phyloP scores from a whole-genome alignment of 2,797 vertebrate species.

The Pygocentrus nattereri region DNA sequence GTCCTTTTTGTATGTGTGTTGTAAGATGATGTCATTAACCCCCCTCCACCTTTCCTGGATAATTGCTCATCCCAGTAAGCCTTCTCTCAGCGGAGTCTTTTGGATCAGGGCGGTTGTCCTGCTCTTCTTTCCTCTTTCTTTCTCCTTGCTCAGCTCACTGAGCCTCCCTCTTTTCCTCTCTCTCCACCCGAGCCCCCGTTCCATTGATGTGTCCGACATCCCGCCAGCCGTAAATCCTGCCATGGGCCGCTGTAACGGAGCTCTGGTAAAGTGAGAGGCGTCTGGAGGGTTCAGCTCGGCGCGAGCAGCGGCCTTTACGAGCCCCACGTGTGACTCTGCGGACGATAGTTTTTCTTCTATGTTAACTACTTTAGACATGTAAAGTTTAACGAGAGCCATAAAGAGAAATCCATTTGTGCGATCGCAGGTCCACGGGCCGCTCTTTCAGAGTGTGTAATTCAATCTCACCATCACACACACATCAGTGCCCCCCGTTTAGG shows the following conservation, averaged over 20 bases:
- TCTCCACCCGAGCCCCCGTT: slow-evolving; percentile 30
- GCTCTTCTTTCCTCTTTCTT: slow-evolving; percentile 50
- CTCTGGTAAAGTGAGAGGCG: slow-evolving; percentile 48
- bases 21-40: slow-evolving; percentile 39
- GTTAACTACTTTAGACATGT: slow-evolving; percentile 77
- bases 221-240: slow-evolving; percentile 56
- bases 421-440: slow-evolving; percentile 49
- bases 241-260: slow-evolving; percentile 28
- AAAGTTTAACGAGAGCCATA: slow-evolving; percentile 76
- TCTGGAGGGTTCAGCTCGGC: slow-evolving; percentile 66
- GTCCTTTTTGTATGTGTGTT: slow-evolving; percentile 12
- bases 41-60: slow-evolving; percentile 54
- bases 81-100: slow-evolving; percentile 61
- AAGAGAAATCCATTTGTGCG: slow-evolving; percentile 69
- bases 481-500: slow-evolving; percentile 37
- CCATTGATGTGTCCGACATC: slow-evolving; percentile 47
- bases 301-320: slow-evolving; percentile 66
- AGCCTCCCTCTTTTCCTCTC: slow-evolving; percentile 1
- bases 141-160: background rate
- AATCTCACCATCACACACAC: slow-evolving; percentile 45
- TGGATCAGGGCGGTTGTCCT: slow-evolving; percentile 64
- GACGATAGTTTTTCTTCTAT: slow-evolving; percentile 71
- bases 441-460: slow-evolving; percentile 60
- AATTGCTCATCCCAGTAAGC: slow-evolving; percentile 63
- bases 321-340: slow-evolving; percentile 69